These are phyloP conservation scores for Pissodes strobi DNA, from an alignment of 1,140 invertebrate species.

Conservation along the genomic window DNA sequence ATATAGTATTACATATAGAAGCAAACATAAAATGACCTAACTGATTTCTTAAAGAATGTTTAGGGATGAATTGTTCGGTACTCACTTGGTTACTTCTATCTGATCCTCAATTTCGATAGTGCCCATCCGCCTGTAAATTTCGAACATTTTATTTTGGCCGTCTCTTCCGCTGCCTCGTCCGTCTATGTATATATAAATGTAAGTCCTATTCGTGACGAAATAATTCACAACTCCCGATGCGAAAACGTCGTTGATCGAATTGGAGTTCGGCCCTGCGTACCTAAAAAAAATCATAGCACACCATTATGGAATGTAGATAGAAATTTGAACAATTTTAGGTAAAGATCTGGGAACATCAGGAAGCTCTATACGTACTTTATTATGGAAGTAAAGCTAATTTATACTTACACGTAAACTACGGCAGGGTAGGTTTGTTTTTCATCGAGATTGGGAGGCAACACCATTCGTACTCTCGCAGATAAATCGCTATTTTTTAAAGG, in stretches of 20 bases:
- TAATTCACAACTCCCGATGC: slow-evolving; percentile 78
- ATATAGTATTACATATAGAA: no score
- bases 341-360: no score
- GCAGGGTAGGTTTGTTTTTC: slow-evolving; percentile 75
- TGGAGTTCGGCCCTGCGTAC: slow-evolving; percentile 84
- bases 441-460: slow-evolving; percentile 73
- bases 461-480: slow-evolving; percentile 70
- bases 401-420: slow-evolving; percentile 84
- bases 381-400: no score
- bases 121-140: slow-evolving; percentile 85
- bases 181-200: slow-evolving; percentile 87
- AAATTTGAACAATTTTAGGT: no score
- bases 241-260: slow-evolving; percentile 78
- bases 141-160: slow-evolving; percentile 79
- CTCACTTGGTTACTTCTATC: slow-evolving; percentile 75
- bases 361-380: no score
- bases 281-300: slow-evolving; percentile 55
- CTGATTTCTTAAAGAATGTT: no score
- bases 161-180: slow-evolving; percentile 84
- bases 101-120: slow-evolving; percentile 88
- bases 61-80: no score
- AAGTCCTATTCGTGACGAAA: slow-evolving; percentile 77
- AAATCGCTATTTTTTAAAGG: slow-evolving; percentile 65
- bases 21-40: no score
- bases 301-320: no score